A percentile compares a stretch with the other conserved stretches of the same genome.
phyloP scores from a whole-genome alignment of 2,888 invertebrate genomes.

The Erebia aethiops region DNA sequence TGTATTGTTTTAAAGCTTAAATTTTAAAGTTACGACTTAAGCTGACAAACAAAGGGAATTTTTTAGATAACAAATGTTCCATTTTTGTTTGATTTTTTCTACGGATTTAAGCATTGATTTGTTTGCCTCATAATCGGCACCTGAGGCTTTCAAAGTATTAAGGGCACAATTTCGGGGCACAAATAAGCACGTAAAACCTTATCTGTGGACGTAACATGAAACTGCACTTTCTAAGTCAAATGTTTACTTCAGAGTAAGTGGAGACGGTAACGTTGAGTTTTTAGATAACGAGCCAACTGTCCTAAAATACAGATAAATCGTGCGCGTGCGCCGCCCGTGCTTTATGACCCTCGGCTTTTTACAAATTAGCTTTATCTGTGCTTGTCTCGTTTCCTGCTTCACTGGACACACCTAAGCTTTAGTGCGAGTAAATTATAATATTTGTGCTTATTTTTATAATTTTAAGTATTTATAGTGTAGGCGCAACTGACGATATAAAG shows the following conservation, averaged over 20 bases:
- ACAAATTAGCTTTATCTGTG: slow-evolving; percentile 68
- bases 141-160: slow-evolving; percentile 58
- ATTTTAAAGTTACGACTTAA: slow-evolving; percentile 26
- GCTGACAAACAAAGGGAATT: slow-evolving; percentile 30
- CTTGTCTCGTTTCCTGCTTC: slow-evolving; percentile 57
- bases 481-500: too few species aligned
- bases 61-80: slow-evolving; percentile 27
- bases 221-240: slow-evolving; percentile 82
- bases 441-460: not conserved
- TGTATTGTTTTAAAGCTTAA: slow-evolving; percentile 20
- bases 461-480: too few species aligned
- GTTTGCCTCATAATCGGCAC: slow-evolving; percentile 59
- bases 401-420: slow-evolving; percentile 52
- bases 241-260: slow-evolving; percentile 75
- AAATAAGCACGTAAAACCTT: slow-evolving; percentile 66
- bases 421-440: not conserved
- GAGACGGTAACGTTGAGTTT: slow-evolving; percentile 62
- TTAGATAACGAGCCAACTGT: slow-evolving; percentile 75
- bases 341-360: slow-evolving; percentile 61
- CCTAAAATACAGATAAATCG: slow-evolving; percentile 66
- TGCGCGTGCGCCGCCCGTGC: slow-evolving; percentile 58
- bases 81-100: slow-evolving; percentile 12
- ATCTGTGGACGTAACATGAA: slow-evolving; percentile 77
- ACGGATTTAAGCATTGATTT: slow-evolving; percentile 37
- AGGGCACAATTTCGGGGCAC: slow-evolving; percentile 53